Base-by-base conservation (phyloP, 2,888 invertebrate genomes). In the Germaria angustata region DNA sequence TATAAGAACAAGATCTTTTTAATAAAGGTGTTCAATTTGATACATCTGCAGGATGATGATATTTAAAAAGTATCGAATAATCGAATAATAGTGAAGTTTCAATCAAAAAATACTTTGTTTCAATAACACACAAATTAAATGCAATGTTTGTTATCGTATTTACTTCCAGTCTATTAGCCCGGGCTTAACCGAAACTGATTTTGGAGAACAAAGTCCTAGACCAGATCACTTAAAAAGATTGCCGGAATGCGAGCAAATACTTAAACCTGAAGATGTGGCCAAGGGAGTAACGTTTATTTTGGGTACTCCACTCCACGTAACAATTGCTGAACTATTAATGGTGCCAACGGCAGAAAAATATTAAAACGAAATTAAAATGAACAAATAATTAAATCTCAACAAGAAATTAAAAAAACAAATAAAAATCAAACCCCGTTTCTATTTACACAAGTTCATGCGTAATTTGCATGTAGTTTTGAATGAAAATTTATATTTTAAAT, bases 171-270 rank as follows among this genome's bases (percentile, higher is more conserved):
- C 86, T 28, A 86, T 88, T 24, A 89, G 89, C 53, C 89, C 89
- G 1, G 89, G 89, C 5, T 83, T 89, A 46, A 88, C 88, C 2
- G 86, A 86, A 75, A 89, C 89, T 0, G 86, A 88, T 24, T 87
- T 89, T 17, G 86, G 84, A n/a, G 63, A 34, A 7, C 75, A 71
- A 2, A 57, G 41, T 7, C 8, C 71, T 1, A 84, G 84, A 22
- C 68, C 84, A 2, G 85, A 84, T 17, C 77, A 84, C 49, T 77
- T 86, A 36, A 84, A 84, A 11, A 78, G 63, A 51, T 81, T 87
- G 17, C 86, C 87, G 24, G 84, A 77, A 11, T 81, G 84, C 8
- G 71, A 73, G 5, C 84, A 86, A 36, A 86, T 86, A 39, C 79
- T 89, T 9, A 78, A 86, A 46, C 85, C 86, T 0, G 87, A 87